Conservation (phyloP, 2,113 vertebrate species). For the Atractosteus spatula region DNA sequence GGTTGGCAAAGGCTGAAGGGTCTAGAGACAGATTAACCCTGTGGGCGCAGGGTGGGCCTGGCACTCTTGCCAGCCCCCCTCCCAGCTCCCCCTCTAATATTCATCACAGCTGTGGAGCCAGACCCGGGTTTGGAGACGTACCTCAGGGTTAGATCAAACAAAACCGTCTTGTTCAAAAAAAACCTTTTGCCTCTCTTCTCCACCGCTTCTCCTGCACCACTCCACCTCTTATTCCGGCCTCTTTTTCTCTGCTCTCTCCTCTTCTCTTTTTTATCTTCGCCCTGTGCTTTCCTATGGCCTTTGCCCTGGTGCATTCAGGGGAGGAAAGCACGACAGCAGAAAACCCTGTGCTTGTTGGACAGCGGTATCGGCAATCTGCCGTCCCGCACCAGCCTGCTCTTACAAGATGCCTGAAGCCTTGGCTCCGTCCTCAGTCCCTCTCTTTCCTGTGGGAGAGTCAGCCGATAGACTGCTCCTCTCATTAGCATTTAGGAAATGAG, state of each 20-base stretch:
- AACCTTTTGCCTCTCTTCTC: neutral
- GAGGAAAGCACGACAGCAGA: no score
- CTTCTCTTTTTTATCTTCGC: slow-evolving; percentile 1
- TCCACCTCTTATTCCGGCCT: neutral
- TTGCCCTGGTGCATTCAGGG: no score
- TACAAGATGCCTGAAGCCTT: no score
- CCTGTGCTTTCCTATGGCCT: neutral
- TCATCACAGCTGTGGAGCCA: neutral
- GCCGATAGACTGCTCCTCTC: neutral
- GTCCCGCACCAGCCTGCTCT: no score
- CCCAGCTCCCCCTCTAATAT: neutral
- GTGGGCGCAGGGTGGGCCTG: neutral
- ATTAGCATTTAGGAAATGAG: neutral
- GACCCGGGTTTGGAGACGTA: no score
- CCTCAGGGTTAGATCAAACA: no score
- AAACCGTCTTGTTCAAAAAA: no score
- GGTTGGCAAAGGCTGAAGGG: no score
- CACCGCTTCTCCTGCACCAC: neutral
- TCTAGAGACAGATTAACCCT: no score
- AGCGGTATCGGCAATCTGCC: no score
- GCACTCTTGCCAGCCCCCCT: neutral
- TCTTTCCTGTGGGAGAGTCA: neutral
- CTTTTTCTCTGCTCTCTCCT: neutral
- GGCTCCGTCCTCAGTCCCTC: no score
- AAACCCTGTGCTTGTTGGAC: no score